phyloP scores from a whole-genome alignment of 2,888 invertebrate genomes.

The Trichopria drosophilae region DNA sequence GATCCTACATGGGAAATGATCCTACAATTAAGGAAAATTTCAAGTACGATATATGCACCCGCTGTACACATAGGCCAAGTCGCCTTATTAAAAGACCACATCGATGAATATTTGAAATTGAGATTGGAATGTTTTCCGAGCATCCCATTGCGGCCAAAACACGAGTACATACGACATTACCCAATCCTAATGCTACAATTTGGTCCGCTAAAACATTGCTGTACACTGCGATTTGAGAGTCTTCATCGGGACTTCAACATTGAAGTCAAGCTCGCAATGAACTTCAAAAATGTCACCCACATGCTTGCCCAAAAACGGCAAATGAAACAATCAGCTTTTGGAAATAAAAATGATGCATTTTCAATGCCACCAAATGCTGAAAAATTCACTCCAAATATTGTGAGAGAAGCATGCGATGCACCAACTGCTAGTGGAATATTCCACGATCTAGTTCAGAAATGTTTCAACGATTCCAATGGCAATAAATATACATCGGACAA shows the following conservation, averaged over 20 bases:
- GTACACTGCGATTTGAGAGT: neutral
- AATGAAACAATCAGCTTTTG: slow-evolving; percentile 6
- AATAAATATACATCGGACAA: too few relatives aligned
- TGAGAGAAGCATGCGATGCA: too few relatives aligned
- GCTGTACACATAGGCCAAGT: slow-evolving; percentile 1
- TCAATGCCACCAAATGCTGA: too few relatives aligned
- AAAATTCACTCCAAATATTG: too few relatives aligned
- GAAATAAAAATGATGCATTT: neutral
- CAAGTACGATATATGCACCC: slow-evolving; percentile 1
- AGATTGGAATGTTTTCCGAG: slow-evolving; percentile 10
- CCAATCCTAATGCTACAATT: slow-evolving; percentile 9
- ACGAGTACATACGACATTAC: slow-evolving; percentile 17
- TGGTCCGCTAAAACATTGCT: neutral
- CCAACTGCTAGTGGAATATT: too few relatives aligned
- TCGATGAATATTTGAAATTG: slow-evolving; percentile 10
- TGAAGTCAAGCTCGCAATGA: slow-evolving; percentile 20
- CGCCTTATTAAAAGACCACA: slow-evolving; percentile 9
- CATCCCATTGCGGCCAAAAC: slow-evolving; percentile 12
- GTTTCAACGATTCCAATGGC: too few relatives aligned
- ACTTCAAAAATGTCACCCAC: slow-evolving; percentile 33
- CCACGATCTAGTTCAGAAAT: too few relatives aligned
- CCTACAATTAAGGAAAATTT: slow-evolving; percentile 11
- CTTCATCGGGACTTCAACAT: too few relatives aligned
- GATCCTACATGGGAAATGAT: slow-evolving; percentile 8
- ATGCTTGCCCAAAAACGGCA: slow-evolving; percentile 20